Percentiles rank a stretch among this genome's conserved stretches.
Conservation (phyloP, 2,113 vertebrate genomes). For the Dicentrarchus labrax region DNA sequence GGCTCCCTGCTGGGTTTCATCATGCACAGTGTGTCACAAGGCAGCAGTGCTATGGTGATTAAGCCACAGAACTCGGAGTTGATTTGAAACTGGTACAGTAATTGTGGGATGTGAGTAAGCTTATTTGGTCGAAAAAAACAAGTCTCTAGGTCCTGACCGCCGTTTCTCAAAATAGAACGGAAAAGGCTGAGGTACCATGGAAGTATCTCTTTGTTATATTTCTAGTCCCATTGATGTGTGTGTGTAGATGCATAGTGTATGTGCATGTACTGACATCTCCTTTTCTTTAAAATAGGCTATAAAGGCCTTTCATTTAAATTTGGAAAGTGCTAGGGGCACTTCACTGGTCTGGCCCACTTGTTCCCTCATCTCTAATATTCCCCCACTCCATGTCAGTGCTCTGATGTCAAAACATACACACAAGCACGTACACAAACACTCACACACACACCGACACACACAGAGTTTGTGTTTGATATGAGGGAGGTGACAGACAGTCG, state of each 20-base stretch:
- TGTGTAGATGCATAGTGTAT: neutral
- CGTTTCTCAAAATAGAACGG: constrained; percentile 38
- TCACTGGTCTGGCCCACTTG: constrained; percentile 61
- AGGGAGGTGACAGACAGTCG: constrained; percentile 77
- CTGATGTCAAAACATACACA: constrained; percentile 60
- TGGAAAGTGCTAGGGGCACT: constrained; percentile 64
- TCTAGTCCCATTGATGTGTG: constrained; percentile 1
- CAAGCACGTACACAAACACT: constrained; percentile 5
- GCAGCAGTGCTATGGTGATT: constrained; percentile 74
- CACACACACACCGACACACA: constrained; percentile 22
- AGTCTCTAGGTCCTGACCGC: constrained; percentile 48
- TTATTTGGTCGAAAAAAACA: constrained; percentile 49
- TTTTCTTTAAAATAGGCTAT: constrained; percentile 49
- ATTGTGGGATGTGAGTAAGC: constrained; percentile 63
- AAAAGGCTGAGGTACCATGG: constrained; percentile 25
- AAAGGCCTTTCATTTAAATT: constrained; percentile 73
- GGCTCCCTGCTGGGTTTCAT: constrained; percentile 81
- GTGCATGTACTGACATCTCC: constrained; percentile 21
- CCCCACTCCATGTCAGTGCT: constrained; percentile 59
- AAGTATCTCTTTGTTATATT: constrained; percentile 41
- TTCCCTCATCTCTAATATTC: constrained; percentile 67
- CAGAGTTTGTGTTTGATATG: constrained; percentile 72
- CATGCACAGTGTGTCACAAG: constrained; percentile 78
- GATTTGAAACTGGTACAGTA: constrained; percentile 65
- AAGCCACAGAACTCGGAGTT: constrained; percentile 69